Evolutionary conservation across 30 jellyfish, hydroid and myxozoan species (phyloP).

Genomic region (Aurelia sp.): DNA sequence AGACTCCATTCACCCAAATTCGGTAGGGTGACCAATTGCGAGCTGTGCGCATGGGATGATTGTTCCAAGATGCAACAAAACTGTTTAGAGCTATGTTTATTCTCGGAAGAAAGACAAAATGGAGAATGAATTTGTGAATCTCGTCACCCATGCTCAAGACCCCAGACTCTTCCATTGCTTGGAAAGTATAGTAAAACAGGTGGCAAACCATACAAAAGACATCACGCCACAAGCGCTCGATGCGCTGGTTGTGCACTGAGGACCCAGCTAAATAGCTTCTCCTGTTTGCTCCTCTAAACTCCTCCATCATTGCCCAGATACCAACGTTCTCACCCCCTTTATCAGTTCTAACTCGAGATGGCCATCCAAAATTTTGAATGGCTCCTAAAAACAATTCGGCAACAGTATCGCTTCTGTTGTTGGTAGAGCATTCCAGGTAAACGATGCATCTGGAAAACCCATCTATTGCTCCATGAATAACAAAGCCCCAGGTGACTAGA

Average conservation of each 20-base stretch:
- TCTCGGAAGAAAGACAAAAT: slow-evolving; percentile 48
- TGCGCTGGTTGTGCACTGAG: slow-evolving; percentile 48
- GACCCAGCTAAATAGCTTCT: slow-evolving; percentile 38
- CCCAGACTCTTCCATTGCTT: slow-evolving; percentile 57
- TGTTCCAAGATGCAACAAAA: slow-evolving; percentile 55
- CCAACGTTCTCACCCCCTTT: slow-evolving; percentile 65
- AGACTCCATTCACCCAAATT: slow-evolving; percentile 55
- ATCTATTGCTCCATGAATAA: slow-evolving; percentile 82
- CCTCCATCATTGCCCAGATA: slow-evolving; percentile 57
- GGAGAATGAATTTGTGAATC: slow-evolving; percentile 46
- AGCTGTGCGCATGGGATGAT: slow-evolving; percentile 60
- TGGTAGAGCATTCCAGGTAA: slow-evolving; percentile 56
- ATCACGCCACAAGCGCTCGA: slow-evolving; percentile 54
- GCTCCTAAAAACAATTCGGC: slow-evolving; percentile 40
- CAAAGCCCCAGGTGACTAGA: slow-evolving; percentile 69
- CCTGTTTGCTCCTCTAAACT: slow-evolving; percentile 38
- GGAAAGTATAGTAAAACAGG: slow-evolving; percentile 39
- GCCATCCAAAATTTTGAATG: slow-evolving; percentile 23
- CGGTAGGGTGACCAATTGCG: slow-evolving; percentile 55
- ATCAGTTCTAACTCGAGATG: slow-evolving; percentile 56
- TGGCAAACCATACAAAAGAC: slow-evolving; percentile 44
- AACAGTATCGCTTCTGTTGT: slow-evolving; percentile 60
- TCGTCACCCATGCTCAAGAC: slow-evolving; percentile 28
- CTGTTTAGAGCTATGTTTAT: slow-evolving; percentile 29
- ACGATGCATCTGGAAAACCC: slow-evolving; percentile 65